A percentile compares a stretch with the other conserved stretches of the same genome.
Evolutionary conservation across 2,113 vertebrate species (phyloP).

Genomic region (Lichenostomus cassidix): DNA sequence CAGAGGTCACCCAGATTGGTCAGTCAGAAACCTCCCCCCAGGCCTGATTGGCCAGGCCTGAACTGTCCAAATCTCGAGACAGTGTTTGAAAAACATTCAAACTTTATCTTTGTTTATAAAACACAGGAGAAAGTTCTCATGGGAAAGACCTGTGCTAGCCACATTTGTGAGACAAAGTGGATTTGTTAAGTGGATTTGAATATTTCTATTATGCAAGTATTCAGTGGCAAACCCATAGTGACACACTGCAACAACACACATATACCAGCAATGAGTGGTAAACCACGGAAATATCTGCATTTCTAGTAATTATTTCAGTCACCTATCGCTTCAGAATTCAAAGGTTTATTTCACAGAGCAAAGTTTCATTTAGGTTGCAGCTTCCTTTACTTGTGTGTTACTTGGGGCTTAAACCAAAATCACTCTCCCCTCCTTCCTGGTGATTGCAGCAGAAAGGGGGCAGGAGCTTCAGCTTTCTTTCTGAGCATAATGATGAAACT

Average conservation of each 20-base stretch:
- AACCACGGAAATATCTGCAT: not conserved
- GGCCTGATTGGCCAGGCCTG: too few relatives aligned
- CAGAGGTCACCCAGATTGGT: too few relatives aligned
- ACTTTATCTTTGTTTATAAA: too few relatives aligned
- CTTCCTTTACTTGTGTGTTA: not conserved
- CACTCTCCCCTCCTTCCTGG: not conserved
- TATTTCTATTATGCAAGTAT: not conserved
- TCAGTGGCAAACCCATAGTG: not conserved
- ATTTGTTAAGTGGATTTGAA: not conserved
- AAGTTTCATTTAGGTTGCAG: not conserved
- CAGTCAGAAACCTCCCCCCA: too few relatives aligned
- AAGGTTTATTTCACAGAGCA: not conserved
- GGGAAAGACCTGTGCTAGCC: too few relatives aligned
- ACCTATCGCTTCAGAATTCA: not conserved
- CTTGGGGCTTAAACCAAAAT: not conserved
- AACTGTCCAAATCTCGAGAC: too few relatives aligned
- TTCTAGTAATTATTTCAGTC: not conserved
- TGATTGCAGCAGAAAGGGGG: not conserved
- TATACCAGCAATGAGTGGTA: not conserved
- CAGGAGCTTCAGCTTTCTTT: not conserved
- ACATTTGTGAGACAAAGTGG: not conserved
- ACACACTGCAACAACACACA: not conserved
- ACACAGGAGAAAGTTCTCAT: too few relatives aligned
- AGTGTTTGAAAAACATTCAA: too few relatives aligned
- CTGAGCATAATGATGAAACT: not conserved